Evolutionary conservation across 2,888 invertebrate genomes (phyloP), one percentile per base, ranked within the genome.

Genomic region (Phrixothrix hirtus): DNA sequence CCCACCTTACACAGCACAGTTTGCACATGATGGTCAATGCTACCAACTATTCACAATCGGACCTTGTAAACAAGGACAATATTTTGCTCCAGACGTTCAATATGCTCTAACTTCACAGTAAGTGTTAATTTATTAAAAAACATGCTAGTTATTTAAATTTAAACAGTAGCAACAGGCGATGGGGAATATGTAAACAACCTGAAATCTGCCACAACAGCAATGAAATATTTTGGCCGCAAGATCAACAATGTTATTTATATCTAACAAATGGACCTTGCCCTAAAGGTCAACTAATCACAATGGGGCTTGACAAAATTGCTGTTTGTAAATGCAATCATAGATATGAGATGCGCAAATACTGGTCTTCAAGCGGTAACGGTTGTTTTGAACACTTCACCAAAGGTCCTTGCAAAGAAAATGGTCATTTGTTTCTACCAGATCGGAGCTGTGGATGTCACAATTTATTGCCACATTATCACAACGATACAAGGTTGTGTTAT

Each of bases 371-470:
- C n/a, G 79, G 73, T 4, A 80, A 84, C n/a, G 83, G 86, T 1
- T 92, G 92, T 68, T 87, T 89, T 70, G 86, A 89, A 59, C 89
- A 89, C 69, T 91, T 86, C 72, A 87, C 89, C 0, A 80, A 81
- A 58, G 92, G 92, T 0, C 92, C 92, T 0, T 92, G 92, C 67
- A 82, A 83, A 47, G 84, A 85, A 59, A 79, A 79, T 4, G 92
- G 92, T 0, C 84, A 87, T 70, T 75, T 92, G 44, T 92, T 90
- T 74, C 75, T 92, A 39, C 91, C 91, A 0, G 85, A 85, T 7
- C 81, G 81, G 10, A 79, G 75, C 13, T 92, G 92, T 64, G 89
- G 88, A 41, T 92, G 92, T 66, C 81, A 85, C 61, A 64, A 78
- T 0, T 81, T 83, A 58, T 71, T 91, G 59, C 88, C 89, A 1